phyloP scores from a whole-genome alignment of 2,888 invertebrate genomes.

The Sminthurides aquaticus region DNA sequence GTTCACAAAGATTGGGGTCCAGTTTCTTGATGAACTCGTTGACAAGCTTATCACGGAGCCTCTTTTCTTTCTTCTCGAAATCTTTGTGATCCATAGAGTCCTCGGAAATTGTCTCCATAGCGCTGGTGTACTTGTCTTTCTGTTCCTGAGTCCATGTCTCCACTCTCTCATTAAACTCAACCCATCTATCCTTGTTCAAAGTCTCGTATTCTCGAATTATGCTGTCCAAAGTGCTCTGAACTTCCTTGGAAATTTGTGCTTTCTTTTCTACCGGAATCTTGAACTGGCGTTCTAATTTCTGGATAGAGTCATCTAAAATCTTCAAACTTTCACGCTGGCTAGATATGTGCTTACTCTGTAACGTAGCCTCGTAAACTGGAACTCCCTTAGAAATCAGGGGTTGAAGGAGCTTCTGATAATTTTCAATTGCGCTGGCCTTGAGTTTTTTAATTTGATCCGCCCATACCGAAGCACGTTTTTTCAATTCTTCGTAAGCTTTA shows the following conservation, averaged over 20 bases:
- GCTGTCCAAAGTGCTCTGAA: not conserved
- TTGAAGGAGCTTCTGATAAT: not conserved
- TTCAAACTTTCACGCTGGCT: not conserved
- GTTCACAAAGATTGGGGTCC: not conserved
- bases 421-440: no score
- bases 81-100: not conserved
- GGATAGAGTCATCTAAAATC: not conserved
- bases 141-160: not conserved
- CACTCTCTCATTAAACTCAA: not conserved
- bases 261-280: not conserved
- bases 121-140: not conserved
- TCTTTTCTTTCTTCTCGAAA: not conserved
- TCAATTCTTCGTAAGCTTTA: no score
- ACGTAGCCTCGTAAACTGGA: not conserved
- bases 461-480: no score
- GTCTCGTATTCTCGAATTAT: not conserved
- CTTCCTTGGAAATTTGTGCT: not conserved
- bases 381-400: not conserved
- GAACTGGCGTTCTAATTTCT: not conserved
- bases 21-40: not conserved
- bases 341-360: not conserved
- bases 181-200: not conserved
- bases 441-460: no score
- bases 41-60: not conserved
- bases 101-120: not conserved